Evolutionary conservation across 2,113 vertebrate genomes (phyloP).

Genomic region (Prionailurus bengalensis): DNA sequence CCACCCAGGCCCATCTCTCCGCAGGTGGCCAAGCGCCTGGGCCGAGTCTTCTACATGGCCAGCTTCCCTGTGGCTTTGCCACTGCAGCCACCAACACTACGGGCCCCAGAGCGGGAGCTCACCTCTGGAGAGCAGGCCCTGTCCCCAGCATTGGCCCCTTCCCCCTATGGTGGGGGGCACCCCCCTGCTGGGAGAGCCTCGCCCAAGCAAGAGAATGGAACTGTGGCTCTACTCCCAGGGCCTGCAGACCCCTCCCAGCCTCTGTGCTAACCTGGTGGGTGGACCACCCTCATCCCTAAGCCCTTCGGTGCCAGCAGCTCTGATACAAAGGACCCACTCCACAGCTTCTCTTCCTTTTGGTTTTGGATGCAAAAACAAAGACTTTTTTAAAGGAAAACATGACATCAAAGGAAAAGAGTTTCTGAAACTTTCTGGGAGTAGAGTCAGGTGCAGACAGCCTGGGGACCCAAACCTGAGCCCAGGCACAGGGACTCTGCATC

Average conservation of each 20-base stretch:
- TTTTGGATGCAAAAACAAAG: slow-evolving; percentile 35
- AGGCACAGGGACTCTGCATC: neutral
- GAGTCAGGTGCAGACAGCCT: neutral
- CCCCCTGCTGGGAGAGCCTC: slow-evolving; percentile 89
- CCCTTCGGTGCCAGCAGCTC: neutral
- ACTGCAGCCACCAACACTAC: slow-evolving; percentile 91
- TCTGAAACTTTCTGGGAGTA: neutral
- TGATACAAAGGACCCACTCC: neutral
- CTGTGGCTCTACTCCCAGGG: slow-evolving; percentile 79
- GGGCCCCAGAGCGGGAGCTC: slow-evolving; percentile 88
- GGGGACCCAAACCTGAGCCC: fast-evolving
- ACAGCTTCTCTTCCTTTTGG: slow-evolving; percentile 11
- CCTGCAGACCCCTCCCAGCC: slow-evolving; percentile 90
- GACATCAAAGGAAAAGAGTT: slow-evolving; percentile 57
- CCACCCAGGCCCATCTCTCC: slow-evolving; percentile 32
- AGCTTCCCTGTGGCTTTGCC: slow-evolving; percentile 96
- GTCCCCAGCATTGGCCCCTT: slow-evolving; percentile 91
- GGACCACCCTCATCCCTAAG: neutral
- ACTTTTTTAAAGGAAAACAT: neutral
- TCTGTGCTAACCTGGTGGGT: slow-evolving; percentile 55
- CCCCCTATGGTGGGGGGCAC: slow-evolving; percentile 88
- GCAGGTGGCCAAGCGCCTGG: slow-evolving; percentile 95
- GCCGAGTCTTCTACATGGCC: slow-evolving; percentile 96
- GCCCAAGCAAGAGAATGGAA: slow-evolving; percentile 94
- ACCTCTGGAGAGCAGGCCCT: slow-evolving; percentile 87